phyloP scores from a whole-genome alignment of 2,888 invertebrate genomes.

The Callosobruchus maculatus region DNA sequence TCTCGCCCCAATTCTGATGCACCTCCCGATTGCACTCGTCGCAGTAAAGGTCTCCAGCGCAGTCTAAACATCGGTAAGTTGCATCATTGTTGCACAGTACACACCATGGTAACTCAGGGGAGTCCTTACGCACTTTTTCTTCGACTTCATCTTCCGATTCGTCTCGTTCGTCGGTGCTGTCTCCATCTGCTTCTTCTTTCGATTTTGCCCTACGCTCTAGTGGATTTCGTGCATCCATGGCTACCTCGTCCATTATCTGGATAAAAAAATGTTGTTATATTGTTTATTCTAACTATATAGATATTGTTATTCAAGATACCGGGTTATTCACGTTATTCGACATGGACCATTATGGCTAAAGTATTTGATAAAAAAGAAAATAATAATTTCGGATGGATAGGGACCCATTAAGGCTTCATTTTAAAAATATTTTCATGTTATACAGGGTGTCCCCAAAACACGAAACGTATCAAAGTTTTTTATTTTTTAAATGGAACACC shows the following conservation, averaged over 20 bases:
- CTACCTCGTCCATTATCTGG: slow-evolving; percentile 51
- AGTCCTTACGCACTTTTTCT: background rate
- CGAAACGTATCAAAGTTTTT: too few species aligned
- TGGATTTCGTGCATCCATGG: slow-evolving; percentile 47
- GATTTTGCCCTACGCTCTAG: slow-evolving; percentile 8
- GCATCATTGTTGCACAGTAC: slow-evolving; percentile 84
- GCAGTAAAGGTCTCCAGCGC: slow-evolving; percentile 79
- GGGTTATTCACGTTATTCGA: too few species aligned
- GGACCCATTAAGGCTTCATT: too few species aligned
- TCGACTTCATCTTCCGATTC: slow-evolving; percentile 2
- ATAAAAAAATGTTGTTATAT: background rate
- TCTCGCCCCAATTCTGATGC: slow-evolving; percentile 51
- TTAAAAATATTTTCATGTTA: too few species aligned
- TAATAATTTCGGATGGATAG: too few species aligned
- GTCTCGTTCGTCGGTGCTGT: slow-evolving; percentile 20
- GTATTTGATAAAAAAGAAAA: too few species aligned
- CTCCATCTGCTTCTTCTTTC: too few species aligned
- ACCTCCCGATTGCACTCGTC: slow-evolving; percentile 68
- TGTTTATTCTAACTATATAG: too few species aligned
- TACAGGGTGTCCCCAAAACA: too few species aligned
- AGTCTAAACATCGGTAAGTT: slow-evolving; percentile 68
- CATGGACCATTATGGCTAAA: too few species aligned
- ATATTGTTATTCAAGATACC: too few species aligned
- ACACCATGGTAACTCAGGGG: slow-evolving; percentile 72
- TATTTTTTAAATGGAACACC: too few species aligned